Base-by-base conservation (phyloP, 2,888 invertebrate species). In the Eupithecia dodoneata region DNA sequence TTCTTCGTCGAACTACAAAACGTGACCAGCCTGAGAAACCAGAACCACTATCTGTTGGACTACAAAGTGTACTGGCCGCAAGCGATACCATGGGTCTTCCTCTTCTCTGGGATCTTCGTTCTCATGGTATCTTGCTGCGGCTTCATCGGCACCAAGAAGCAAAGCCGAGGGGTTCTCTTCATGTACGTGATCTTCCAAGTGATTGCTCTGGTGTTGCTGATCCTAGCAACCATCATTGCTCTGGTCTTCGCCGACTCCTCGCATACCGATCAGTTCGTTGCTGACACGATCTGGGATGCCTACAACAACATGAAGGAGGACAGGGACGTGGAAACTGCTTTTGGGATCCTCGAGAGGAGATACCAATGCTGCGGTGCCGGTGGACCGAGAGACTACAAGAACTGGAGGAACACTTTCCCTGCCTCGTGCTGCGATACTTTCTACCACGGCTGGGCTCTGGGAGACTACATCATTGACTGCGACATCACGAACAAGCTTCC, bases 21-120 rank as follows among this genome's bases (percentile, higher is more conserved):
- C 69, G 86, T 94, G 76, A 92, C 92, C 0, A 88, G 85, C 6
- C 80, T 94, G 15, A 83, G 94, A 9, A 93, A 94, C 79, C 83
- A 87, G 63, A 93, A 93, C 85, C 94, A 94, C 74, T 94, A 94
- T 52, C 80, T 93, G 0, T 84, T 94, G 79, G 94, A 95, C 81
- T 95, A 93, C 87, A 90, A 88, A 18, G 89, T 95, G 77, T 93
- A 94, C 79, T 95, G 94, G 94, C 93, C 94, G 0, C 94, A 95
- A 81, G 93, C 92, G 0, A 87, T 94, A 0, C 94, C 94, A 0
- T 95, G 94, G 94, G 84, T 94, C 77, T 95, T 94, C 77, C 87
- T 94, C 49, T 78, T 93, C 2, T 88, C 89, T 44, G 90, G 91
- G 2, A 76, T 93, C 1, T 84, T 93, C n/a, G 88, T 92, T 15